Base-by-base conservation (phyloP, 2,113 vertebrate species). In the Rattus rattus region DNA sequence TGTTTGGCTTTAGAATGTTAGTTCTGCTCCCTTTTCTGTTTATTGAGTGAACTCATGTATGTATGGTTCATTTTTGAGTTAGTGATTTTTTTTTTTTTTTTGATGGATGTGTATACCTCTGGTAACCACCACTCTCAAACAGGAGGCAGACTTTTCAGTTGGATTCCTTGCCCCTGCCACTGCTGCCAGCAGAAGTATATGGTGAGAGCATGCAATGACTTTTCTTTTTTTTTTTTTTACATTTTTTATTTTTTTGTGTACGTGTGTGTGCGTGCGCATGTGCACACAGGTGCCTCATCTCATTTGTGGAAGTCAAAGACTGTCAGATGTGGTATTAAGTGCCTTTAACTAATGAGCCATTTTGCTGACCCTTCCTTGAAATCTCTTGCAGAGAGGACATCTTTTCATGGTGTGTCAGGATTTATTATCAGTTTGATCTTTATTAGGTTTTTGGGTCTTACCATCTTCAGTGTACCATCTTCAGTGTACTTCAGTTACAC, bases 141-240 rank as follows among this genome's bases (percentile, higher is more conserved):
- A 69, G 52, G 47, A 39, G 91, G 43, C 9, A 73, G 16, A 75
- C 67, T 96, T 97, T 96, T 88, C 33, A 77, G 24, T 81, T 96
- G 28, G 12, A 72, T 33, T 26, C 33, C 43, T 33, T 14, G 6
- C 14, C 70, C 70, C 19, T 13, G 12, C 52, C 77, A n/a, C 52
- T 33, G 14, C n/a, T n/a, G 19, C 47, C 19, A 69, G n/a, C 13
- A 28, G 8, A 26, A 94, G 19, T 49, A 3, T 76, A 80, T 72
- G 10, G 59, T 52, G 49, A 43, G n/a, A 84, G 22, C 59, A 84
- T 63, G 24, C 24, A 28, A 22, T 81, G 33, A 59, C 10, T 17
- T 83, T 24, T 22, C 43, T 43, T 43, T 43, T 7, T 70, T 70
- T 65, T 22, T 10, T 70, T 70, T 65, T 22, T 10, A 59, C 9